Evolutionary conservation across 2,888 invertebrate genomes (phyloP).

Genomic region (Pachliopta kotzebuea): DNA sequence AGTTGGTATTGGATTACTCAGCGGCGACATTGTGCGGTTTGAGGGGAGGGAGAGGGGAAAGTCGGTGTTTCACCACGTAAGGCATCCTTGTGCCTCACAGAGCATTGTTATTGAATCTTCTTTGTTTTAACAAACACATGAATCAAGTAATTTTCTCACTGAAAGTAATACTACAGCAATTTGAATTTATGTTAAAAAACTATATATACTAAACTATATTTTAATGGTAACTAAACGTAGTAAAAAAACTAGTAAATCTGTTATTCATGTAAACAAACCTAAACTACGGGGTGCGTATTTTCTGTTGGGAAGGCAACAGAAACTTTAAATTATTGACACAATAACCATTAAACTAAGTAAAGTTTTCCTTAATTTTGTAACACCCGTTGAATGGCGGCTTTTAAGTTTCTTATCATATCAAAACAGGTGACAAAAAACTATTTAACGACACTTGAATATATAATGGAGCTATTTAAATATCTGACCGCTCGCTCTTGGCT

Average conservation of each 20-base stretch:
- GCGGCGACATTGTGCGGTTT: slow-evolving; percentile 23
- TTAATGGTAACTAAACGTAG: no score
- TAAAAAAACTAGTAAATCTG: no score
- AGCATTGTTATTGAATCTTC: background rate
- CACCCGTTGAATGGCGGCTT: slow-evolving; percentile 5
- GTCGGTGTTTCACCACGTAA: slow-evolving; percentile 24
- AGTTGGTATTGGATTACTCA: slow-evolving; percentile 34
- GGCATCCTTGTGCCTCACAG: slow-evolving; percentile 10
- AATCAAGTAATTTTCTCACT: background rate
- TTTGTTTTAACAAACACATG: background rate
- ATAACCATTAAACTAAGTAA: slow-evolving; percentile 1
- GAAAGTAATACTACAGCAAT: no score
- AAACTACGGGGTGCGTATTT: background rate
- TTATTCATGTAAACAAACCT: background rate
- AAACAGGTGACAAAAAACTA: slow-evolving; percentile 24
- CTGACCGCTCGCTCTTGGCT: slow-evolving; percentile 9
- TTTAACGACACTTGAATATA: slow-evolving; percentile 15
- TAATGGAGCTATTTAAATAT: slow-evolving; percentile 20
- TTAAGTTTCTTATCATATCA: slow-evolving; percentile 16
- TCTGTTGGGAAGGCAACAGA: background rate
- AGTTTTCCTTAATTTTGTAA: background rate
- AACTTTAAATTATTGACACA: background rate
- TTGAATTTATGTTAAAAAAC: no score
- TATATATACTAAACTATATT: no score
- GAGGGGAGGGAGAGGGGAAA: slow-evolving; percentile 18